A percentile compares a stretch with the other conserved stretches of the same genome.
These are phyloP conservation scores for Micrasema minimum DNA, from an alignment of 1,140 invertebrate genomes.

Conservation along the genomic window DNA sequence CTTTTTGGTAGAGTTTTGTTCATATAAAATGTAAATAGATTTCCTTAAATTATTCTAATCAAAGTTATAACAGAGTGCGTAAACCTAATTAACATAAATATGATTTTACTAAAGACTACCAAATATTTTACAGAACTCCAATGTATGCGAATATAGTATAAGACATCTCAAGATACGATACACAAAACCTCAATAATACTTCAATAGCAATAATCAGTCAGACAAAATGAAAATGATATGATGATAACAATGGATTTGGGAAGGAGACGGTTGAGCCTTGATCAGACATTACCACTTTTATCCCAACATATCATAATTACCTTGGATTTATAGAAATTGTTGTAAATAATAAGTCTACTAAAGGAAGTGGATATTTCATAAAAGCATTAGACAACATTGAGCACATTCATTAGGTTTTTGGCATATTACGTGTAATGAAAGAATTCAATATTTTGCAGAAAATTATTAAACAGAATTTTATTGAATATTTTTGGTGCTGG, in stretches of 20 bases:
- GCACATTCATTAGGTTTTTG: not conserved
- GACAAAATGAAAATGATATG: slow-evolving; percentile 15
- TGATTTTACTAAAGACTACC: slow-evolving; percentile 15
- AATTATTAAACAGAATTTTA: no score
- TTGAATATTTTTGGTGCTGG: no score
- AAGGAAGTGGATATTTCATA: not conserved
- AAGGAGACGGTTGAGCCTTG: not conserved
- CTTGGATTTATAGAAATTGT: no score
- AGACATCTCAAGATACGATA: not conserved
- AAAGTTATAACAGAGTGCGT: slow-evolving; percentile 12
- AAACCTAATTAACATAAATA: slow-evolving; percentile 34
- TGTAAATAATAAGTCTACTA: not conserved
- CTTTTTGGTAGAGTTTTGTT: slow-evolving; percentile 30
- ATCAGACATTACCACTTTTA: not conserved
- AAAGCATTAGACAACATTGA: not conserved
- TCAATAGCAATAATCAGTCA: slow-evolving; percentile 17
- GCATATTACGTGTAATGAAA: no score
- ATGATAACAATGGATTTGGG: not conserved
- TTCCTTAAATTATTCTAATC: slow-evolving; percentile 12
- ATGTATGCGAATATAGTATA: slow-evolving; percentile 6
- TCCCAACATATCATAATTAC: no score
- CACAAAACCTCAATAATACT: slow-evolving; percentile 12
- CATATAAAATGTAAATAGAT: slow-evolving; percentile 27
- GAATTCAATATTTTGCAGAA: no score
- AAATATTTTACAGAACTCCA: slow-evolving; percentile 26